A percentile compares a stretch with the other conserved stretches of the same genome.
These are phyloP conservation scores for Lamellibrachia luymesi DNA, from an alignment of 1,140 invertebrate genomes.

Conservation along the genomic window DNA sequence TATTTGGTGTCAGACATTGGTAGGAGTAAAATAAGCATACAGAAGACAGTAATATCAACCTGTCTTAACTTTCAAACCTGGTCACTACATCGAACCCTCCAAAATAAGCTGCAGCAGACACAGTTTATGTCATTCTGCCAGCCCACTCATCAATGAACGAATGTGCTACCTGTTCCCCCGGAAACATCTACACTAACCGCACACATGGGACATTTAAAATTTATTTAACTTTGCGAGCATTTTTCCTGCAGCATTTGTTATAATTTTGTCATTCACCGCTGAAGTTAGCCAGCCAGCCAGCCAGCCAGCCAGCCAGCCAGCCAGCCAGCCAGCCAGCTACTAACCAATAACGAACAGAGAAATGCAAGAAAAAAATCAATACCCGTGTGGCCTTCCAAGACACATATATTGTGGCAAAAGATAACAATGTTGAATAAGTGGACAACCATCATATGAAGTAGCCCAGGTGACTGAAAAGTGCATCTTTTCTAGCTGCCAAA, in stretches of 20 bases:
- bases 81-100: background rate
- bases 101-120: background rate
- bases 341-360: background rate
- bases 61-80: background rate
- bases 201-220: background rate
- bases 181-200: background rate
- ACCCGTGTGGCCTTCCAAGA: background rate
- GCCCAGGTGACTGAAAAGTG: background rate
- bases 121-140: background rate
- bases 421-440: background rate
- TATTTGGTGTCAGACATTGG: background rate
- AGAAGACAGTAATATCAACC: background rate
- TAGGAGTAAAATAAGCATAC: background rate
- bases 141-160: background rate
- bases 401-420: background rate
- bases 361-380: background rate
- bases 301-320: background rate
- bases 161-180: background rate
- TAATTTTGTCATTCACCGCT: background rate
- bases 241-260: background rate
- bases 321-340: background rate
- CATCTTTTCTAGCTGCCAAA: background rate
- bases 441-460: background rate
- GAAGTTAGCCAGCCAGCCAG: background rate
- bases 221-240: background rate